phyloP scores from a whole-genome alignment of 2,113 vertebrate genomes.

The Mobula birostris region DNA sequence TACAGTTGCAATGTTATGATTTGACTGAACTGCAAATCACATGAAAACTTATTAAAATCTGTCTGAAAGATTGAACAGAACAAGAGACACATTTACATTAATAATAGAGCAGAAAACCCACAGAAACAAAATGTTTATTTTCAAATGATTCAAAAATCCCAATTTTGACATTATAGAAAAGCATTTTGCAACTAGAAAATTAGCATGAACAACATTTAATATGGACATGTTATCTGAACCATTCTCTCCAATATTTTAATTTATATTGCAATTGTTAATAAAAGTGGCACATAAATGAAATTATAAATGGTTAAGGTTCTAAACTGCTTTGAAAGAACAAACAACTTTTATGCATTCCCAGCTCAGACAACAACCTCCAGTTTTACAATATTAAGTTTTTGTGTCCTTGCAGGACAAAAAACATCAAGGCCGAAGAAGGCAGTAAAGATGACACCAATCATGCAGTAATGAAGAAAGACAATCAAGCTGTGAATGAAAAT shows the following conservation, averaged over 20 bases:
- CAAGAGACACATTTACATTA: not conserved
- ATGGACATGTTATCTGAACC: not conserved
- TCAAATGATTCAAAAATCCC: not conserved
- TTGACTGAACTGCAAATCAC: constrained; percentile 28
- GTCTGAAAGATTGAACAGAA: constrained; percentile 14
- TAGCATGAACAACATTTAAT: not conserved
- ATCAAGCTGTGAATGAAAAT: not conserved
- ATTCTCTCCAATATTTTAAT: not conserved
- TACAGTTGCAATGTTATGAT: constrained; percentile 26
- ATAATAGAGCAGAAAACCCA: not conserved
- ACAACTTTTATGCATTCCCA: not conserved
- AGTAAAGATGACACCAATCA: not conserved
- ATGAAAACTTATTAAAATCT: constrained; percentile 17
- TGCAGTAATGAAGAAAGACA: not conserved
- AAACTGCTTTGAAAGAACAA: not conserved
- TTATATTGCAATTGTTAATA: not conserved
- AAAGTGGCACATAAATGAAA: not conserved
- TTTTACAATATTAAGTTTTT: not conserved
- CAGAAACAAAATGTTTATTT: constrained; percentile 1
- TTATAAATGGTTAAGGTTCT: not conserved
- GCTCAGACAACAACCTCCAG: too few species aligned
- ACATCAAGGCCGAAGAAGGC: not conserved
- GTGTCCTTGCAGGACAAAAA: not conserved
- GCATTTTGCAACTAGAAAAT: not conserved
- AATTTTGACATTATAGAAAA: not conserved